Percentiles rank a stretch among this genome's conserved stretches.
Conservation (phyloP, 92 coral and sea anemone genomes). For the Plumapathes pennacea region DNA sequence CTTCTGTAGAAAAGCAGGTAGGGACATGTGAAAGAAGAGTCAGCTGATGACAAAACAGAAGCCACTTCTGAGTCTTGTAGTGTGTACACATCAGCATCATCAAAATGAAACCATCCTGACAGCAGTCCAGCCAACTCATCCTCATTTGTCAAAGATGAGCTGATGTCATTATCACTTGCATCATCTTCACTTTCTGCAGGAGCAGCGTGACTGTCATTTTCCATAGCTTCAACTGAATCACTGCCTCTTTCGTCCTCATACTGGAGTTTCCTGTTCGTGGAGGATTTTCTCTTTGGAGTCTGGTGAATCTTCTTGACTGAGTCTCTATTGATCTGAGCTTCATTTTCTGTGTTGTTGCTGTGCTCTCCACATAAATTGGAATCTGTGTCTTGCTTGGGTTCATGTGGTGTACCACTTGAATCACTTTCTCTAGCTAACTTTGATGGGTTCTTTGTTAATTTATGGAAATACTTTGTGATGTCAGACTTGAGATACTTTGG, state of each 20-base stretch:
- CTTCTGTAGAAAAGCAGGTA: constrained; percentile 81
- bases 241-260: not conserved
- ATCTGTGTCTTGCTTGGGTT: too few species aligned
- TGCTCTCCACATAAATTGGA: too few species aligned
- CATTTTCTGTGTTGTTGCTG: too few species aligned
- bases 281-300: not conserved
- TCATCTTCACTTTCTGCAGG: not conserved
- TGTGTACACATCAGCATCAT: constrained; percentile 78
- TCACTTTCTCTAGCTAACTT: constrained; percentile 13
- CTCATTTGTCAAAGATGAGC: not conserved
- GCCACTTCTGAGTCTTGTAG: constrained; percentile 68
- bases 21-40: constrained; percentile 91
- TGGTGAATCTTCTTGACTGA: too few species aligned
- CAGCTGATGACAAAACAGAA: constrained; percentile 72
- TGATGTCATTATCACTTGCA: not conserved
- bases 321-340: too few species aligned
- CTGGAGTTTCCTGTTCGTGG: not conserved
- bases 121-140: not conserved
- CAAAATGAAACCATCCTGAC: constrained; percentile 88
- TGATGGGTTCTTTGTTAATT: constrained; percentile 39
- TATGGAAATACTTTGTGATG: constrained; percentile 67
- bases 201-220: not conserved
- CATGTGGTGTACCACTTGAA: too few species aligned
- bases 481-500: too few species aligned
- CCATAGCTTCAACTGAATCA: not conserved